These are phyloP conservation scores for Ischnura elegans DNA, from an alignment of 2,888 invertebrate genomes.

Conservation along the genomic window DNA sequence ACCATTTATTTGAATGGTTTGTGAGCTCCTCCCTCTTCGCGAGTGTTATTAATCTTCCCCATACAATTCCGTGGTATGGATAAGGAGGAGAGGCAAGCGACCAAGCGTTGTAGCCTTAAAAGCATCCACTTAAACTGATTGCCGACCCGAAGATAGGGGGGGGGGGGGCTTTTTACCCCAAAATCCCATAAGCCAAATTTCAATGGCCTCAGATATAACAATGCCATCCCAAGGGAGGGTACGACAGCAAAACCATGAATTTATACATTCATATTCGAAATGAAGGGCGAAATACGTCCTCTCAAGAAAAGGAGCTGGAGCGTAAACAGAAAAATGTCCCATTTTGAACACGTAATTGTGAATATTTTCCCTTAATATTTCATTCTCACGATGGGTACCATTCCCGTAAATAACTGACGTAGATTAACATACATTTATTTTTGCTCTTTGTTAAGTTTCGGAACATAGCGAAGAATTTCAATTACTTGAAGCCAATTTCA, in stretches of 20 bases:
- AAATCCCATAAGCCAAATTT: slow-evolving; percentile 21
- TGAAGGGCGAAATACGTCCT: not conserved
- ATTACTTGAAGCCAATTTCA: no score
- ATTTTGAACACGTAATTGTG: not conserved
- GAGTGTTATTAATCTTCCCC: slow-evolving; percentile 17
- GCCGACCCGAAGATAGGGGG: not conserved
- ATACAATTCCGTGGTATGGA: not conserved
- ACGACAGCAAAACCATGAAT: not conserved
- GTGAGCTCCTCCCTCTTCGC: not conserved
- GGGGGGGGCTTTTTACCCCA: not conserved
- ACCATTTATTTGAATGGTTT: not conserved
- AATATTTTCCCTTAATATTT: not conserved
- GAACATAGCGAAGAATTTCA: no score
- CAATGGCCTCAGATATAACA: slow-evolving; percentile 1
- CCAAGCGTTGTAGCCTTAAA: slow-evolving; percentile 19
- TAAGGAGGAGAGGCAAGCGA: slow-evolving; percentile 2
- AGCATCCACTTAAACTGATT: slow-evolving; percentile 31
- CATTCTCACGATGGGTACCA: not conserved
- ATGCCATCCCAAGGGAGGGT: not conserved
- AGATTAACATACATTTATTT: not conserved
- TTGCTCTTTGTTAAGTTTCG: no score
- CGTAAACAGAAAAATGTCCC: not conserved
- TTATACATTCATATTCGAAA: not conserved
- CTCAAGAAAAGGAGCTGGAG: not conserved
- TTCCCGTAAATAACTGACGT: not conserved